Evolutionary conservation across 2,888 invertebrate genomes (phyloP).

Genomic region (Andrena bucephala): DNA sequence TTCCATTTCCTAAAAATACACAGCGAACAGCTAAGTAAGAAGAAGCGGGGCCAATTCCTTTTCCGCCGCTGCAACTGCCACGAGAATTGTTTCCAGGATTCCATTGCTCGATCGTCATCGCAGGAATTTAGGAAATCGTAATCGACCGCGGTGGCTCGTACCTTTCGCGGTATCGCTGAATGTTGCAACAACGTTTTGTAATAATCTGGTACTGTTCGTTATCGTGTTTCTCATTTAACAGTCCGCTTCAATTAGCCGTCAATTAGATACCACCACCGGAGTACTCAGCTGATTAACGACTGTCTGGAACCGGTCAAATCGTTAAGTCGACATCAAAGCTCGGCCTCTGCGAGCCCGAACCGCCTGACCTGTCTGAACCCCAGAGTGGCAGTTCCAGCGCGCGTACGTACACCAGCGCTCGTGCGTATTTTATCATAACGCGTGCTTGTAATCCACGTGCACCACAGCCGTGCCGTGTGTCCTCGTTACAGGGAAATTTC

Average conservation of each 20-base stretch:
- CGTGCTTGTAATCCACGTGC: conserved; percentile 17
- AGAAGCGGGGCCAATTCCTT: background rate
- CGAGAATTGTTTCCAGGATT: conserved; percentile 29
- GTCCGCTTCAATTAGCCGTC: conserved; percentile 74
- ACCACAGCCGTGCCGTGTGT: conserved; percentile 22
- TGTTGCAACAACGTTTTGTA: conserved; percentile 70
- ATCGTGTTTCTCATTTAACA: conserved; percentile 74
- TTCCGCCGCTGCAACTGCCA: background rate
- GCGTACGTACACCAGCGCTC: conserved; percentile 34
- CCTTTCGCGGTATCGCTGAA: conserved; percentile 50
- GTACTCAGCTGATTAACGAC: conserved; percentile 70
- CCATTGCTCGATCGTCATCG: conserved; percentile 23
- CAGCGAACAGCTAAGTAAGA: background rate
- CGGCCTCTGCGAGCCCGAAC: conserved; percentile 25
- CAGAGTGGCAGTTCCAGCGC: conserved; percentile 31
- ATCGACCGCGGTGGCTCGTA: conserved; percentile 53
- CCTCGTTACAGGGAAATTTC: conserved; percentile 56
- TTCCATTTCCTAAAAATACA: conserved; percentile 1
- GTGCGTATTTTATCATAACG: conserved; percentile 54
- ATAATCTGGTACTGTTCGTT: conserved; percentile 66
- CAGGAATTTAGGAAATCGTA: conserved; percentile 45
- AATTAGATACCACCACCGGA: conserved; percentile 72
- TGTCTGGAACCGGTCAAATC: conserved; percentile 73
- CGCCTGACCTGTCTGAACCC: conserved; percentile 65
- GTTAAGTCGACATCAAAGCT: conserved; percentile 69